Conservation (phyloP, 1,140 invertebrate genomes). For the Harlomillsia oculata region DNA sequence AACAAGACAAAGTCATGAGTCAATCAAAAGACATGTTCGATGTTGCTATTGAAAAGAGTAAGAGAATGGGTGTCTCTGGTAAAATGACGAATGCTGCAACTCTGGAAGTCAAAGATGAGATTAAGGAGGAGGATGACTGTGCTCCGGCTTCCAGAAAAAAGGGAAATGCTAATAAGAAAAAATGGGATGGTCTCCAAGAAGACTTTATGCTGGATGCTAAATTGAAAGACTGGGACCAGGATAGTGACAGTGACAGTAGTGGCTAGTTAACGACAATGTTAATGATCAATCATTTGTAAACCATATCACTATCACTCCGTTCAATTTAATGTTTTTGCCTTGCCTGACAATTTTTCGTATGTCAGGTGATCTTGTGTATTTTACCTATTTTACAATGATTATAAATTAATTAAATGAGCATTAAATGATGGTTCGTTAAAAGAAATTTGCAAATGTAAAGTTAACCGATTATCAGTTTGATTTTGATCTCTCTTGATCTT, state of each 20-base stretch:
- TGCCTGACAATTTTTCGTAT: too few species aligned
- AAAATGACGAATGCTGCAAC: too few species aligned
- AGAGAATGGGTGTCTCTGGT: too few species aligned
- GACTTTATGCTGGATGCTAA: conserved; percentile 81
- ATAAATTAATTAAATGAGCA: too few species aligned
- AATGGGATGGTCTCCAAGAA: conserved; percentile 56
- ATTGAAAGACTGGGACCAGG: conserved; percentile 82
- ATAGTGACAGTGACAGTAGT: conserved; percentile 39
- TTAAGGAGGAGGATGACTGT: conserved; percentile 42
- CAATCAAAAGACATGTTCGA: conserved; percentile 33
- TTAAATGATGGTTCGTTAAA: too few species aligned
- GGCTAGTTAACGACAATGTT: neutral
- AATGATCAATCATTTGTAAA: neutral
- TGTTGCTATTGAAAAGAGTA: conserved; percentile 23
- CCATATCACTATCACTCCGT: neutral
- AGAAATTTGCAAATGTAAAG: too few species aligned
- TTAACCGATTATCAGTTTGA: too few species aligned
- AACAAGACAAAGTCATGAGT: conserved; percentile 70
- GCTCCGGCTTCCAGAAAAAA: conserved; percentile 8
- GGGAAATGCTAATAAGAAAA: conserved; percentile 30
- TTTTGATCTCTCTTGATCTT: too few species aligned
- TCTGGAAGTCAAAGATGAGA: conserved; percentile 15
- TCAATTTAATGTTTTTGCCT: too few species aligned
- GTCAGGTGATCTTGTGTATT: too few species aligned
- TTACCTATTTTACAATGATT: too few species aligned